Conservation (phyloP, 2,888 invertebrate genomes). For the Euproctis similis region DNA sequence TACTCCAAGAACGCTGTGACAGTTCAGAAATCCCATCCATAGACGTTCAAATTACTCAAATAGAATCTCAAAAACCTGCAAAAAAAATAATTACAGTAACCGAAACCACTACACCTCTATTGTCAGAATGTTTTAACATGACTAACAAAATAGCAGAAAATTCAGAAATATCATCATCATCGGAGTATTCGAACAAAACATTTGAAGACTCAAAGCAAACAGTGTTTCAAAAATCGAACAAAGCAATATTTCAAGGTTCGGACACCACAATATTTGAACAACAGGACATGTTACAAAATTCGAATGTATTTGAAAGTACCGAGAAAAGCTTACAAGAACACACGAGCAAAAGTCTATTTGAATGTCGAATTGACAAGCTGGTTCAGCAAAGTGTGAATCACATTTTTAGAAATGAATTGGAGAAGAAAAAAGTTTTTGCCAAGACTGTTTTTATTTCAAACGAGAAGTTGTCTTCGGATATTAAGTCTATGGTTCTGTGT, state of each 20-base stretch:
- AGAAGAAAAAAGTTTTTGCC: conserved; percentile 53
- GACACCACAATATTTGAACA: no score
- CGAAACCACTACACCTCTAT: conserved; percentile 28
- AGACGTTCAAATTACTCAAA: conserved; percentile 19
- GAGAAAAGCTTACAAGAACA: conserved; percentile 2
- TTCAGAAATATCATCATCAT: neutral
- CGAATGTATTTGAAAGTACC: conserved; percentile 1
- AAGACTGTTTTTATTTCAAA: conserved; percentile 58
- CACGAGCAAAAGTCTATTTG: conserved; percentile 35
- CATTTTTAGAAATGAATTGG: conserved; percentile 41
- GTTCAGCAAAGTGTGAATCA: conserved; percentile 64
- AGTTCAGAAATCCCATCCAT: conserved; percentile 40
- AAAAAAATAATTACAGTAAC: conserved; percentile 21
- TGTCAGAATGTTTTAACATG: conserved; percentile 28
- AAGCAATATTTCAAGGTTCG: conserved; percentile 5
- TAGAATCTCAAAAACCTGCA: conserved; percentile 31
- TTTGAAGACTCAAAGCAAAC: conserved; percentile 4
- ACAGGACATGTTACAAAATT: no score
- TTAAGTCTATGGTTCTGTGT: conserved; percentile 30
- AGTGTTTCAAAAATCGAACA: conserved; percentile 1
- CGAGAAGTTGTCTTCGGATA: conserved; percentile 30
- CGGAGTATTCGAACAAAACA: conserved; percentile 1
- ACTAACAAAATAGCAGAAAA: conserved; percentile 1
- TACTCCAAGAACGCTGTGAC: conserved; percentile 43
- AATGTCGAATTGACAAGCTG: conserved; percentile 58